Evolutionary conservation across 1,140 invertebrate genomes (phyloP).

Genomic region (Neelides sp.): DNA sequence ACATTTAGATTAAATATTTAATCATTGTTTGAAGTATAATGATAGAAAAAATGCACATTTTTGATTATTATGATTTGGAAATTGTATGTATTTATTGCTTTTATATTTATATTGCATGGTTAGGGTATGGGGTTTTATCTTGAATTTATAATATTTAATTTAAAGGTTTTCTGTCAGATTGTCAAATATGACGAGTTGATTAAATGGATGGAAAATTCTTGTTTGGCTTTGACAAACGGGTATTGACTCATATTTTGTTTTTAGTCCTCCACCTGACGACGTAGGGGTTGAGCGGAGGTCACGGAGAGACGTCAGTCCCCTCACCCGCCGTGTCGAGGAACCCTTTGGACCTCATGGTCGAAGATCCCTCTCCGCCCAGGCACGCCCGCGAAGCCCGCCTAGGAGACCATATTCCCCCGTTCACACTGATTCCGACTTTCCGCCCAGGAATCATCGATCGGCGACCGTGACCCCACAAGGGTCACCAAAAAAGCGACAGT

Average conservation of each 20-base stretch:
- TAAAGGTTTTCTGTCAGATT: too few relatives aligned
- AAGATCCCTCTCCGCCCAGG: slow-evolving; percentile 24
- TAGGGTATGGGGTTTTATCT: too few relatives aligned
- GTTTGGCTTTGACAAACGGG: slow-evolving; percentile 14
- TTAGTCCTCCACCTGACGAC: slow-evolving; percentile 46
- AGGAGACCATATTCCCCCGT: slow-evolving; percentile 23
- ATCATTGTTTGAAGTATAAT: too few relatives aligned
- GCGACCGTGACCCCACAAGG: slow-evolving; percentile 85
- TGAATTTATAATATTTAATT: too few relatives aligned
- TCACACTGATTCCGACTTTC: slow-evolving; percentile 14
- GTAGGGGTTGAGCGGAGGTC: slow-evolving; percentile 43
- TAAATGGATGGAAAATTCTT: too few relatives aligned
- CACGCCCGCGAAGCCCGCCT: slow-evolving; percentile 28
- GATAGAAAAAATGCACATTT: too few relatives aligned
- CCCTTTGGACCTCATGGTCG: slow-evolving; percentile 18
- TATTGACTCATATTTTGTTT: slow-evolving; percentile 32
- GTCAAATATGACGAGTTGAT: too few relatives aligned
- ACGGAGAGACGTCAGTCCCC: slow-evolving; percentile 62
- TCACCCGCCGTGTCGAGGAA: slow-evolving; percentile 45
- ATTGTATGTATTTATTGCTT: too few relatives aligned
- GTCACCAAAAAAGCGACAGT: slow-evolving; percentile 86
- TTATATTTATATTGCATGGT: too few relatives aligned
- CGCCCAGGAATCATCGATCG: slow-evolving; percentile 55
- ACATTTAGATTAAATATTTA: too few relatives aligned
- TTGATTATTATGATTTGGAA: too few relatives aligned